Base-by-base conservation (phyloP, 1,140 invertebrate species). In the Triops longicaudatus region DNA sequence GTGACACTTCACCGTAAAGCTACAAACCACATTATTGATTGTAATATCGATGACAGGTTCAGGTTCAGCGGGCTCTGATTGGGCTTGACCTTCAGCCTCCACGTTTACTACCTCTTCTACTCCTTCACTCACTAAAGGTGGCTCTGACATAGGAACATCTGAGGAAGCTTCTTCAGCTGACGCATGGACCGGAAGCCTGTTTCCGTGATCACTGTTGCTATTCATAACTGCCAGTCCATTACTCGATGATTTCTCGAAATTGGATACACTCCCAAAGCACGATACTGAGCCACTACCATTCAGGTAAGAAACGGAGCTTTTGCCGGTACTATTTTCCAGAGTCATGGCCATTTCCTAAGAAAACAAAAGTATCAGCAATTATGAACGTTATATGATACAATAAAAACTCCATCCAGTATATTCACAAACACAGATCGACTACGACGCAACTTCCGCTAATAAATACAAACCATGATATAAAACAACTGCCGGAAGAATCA, bases 21-120 rank as follows among this genome's bases (percentile, higher is more conserved):
- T 97, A 85, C 96, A 98, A 79, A 99, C 96, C 81, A 99, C 97
- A 89, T 99, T 99, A 86, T 95, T 98, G 84, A 99, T 97, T 82
- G 94, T 91, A 82, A 99, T 97, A 84, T 97, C 94, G 83, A 97
- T 89, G 85, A 92, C 92, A 2, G 90, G 90, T 41, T 88, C 89
- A 26, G 50, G 50, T 22, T 63, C 50, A 63, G 50, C 50, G 7
- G 31, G 31, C 31, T 37, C 92, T 1, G 90, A 90, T 41, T 88
- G 89, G 22, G 14, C 10, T 14, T 63, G 10, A 63, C 5, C 50
- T 73, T 76, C 12, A 77, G 78, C 50, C 72, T 77, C 71, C 11
- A 75, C 9, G 26, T 63, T 76, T 27, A 78, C 72, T 42, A 26
- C 2, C 31, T 7, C 31, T 37, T 37, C 42, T 31, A 11, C 26